phyloP scores from a whole-genome alignment of 2,113 vertebrate genomes.

The Saimiri boliviensis region DNA sequence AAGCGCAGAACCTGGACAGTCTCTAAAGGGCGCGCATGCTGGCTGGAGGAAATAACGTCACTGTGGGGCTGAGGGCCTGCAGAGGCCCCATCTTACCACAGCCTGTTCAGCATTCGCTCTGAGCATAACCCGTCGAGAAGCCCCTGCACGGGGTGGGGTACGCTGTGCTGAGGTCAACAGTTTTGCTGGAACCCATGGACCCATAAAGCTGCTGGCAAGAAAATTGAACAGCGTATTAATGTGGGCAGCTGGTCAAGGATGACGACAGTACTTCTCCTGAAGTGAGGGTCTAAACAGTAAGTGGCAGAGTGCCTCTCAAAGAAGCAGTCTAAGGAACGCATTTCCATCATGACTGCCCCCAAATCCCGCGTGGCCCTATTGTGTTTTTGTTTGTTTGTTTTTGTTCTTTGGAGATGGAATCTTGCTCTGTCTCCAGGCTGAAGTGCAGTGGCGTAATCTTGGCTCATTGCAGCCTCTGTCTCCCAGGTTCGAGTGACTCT shows the following conservation, averaged over 20 bases:
- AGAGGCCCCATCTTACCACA: not conserved
- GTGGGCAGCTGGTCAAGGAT: not conserved
- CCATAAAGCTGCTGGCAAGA: not conserved
- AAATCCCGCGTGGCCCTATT: too few relatives aligned
- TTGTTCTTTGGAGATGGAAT: too few relatives aligned
- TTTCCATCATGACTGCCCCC: accelerated
- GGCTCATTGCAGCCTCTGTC: too few relatives aligned
- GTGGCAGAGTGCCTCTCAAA: not conserved
- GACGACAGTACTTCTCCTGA: not conserved
- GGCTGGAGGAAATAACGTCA: slow-evolving; percentile 51
- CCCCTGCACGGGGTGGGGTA: not conserved
- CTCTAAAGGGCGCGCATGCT: not conserved
- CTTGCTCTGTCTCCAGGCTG: too few relatives aligned
- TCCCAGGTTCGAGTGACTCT: too few relatives aligned
- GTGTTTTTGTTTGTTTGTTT: too few relatives aligned
- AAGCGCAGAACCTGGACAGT: slow-evolving; percentile 30
- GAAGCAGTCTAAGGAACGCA: not conserved
- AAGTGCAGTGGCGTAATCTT: too few relatives aligned
- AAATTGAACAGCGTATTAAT: not conserved
- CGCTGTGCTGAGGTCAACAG: not conserved
- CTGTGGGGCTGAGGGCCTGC: not conserved
- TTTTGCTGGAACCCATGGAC: slow-evolving; percentile 1
- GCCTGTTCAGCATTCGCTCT: accelerated
- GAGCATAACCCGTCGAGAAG: accelerated
- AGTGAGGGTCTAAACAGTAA: accelerated